Base-by-base conservation (phyloP, 2,113 vertebrate species). In the Triplophysa dalaica region DNA sequence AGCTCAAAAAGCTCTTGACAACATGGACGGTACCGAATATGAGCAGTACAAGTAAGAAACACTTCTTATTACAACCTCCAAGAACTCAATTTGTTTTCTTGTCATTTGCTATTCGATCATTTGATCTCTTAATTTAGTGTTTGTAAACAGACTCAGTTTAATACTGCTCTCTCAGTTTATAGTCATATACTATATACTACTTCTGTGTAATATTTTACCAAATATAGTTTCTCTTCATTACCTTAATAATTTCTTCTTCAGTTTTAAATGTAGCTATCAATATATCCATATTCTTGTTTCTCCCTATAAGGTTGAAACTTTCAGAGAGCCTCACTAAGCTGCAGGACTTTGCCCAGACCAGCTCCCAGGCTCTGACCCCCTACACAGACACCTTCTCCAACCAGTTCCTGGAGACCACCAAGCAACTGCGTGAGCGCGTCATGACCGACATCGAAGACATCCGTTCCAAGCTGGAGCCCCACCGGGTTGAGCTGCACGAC, bases 1-100 rank as follows among this genome's bases (percentile, higher is more conserved):
- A 0, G 89, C 92, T 79, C 86, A 90, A 87, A 92, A 91, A 43
- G 82, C 89, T 0, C 84, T 93, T 72, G 92, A 88, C 0, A 81
- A 92, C 17, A 77, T 94, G 63, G 93, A 94, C 26, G 87, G 92
- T 43, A 82, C 85, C 0, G 92, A 94, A 22, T 77, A 94, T 72
- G 90, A 94, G 78, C 86, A 94, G 84, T 87, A 94, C 84, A 91
- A 90, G 94, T 95, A 91, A 92, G 93, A 22, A 0, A n/a, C 0
- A 41, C 1, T 43, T 19, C n/a, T 70, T 13, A 33, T 29, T 7
- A 33, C 24, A 17, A 54, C 54, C 19, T 21, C 19, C 2, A 21
- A 21, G 54, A 58, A 21, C 54, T n/a, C 26, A 38, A 1, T 54
- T 17, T 52, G 16, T 54, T 56, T 8, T 17, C 52, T 56, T 4